Base-by-base conservation (phyloP, 2,797 vertebrate species). In the Myripristis murdjan region DNA sequence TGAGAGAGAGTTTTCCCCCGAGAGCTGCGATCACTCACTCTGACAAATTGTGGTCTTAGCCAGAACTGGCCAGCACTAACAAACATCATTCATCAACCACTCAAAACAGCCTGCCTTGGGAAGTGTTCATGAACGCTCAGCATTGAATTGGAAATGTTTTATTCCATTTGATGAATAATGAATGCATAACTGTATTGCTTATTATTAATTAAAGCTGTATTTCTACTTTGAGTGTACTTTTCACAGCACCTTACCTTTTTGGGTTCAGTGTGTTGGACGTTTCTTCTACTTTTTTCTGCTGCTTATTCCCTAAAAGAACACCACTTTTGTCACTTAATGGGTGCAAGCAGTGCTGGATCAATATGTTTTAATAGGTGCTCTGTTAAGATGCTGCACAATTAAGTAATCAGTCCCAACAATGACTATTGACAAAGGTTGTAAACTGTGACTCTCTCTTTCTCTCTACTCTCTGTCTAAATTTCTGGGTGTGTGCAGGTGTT, bases 81-180 rank as follows among this genome's bases (percentile, higher is more conserved):
- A 78, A 82, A 81, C 73, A 72, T 47, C 76, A 81, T 90, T 82
- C 70, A 81, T 88, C 87, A 83, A n/a, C 1, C 23, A 16, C 39
- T 82, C 72, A 69, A 53, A 65, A 66, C 60, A 35, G n/a, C 41
- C 22, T 0, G 61, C 73, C 46, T 60, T 61, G 46, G 76, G 82
- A 79, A 73, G 71, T 58, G 46, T 74, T 79, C 58, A 22, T 11
- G 5, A 37, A 15, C 47, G 41, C 47, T 55, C 55, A 6, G 35
- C 53, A 64, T 48, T 72, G 49, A 52, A 72, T 52, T 28, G 41
- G 58, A 35, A 46, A n/a, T 46, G 41, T 49, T 79, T 70, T 41
- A 61, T 83, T 84, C 26, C 16, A 16, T 31, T 63, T 35, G 26
- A 72, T 87, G 58, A 89, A 88, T 86, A 77, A 89, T 84, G 72